These are phyloP conservation scores for Stenurella melanura DNA, from an alignment of 2,888 invertebrate genomes.

Conservation along the genomic window DNA sequence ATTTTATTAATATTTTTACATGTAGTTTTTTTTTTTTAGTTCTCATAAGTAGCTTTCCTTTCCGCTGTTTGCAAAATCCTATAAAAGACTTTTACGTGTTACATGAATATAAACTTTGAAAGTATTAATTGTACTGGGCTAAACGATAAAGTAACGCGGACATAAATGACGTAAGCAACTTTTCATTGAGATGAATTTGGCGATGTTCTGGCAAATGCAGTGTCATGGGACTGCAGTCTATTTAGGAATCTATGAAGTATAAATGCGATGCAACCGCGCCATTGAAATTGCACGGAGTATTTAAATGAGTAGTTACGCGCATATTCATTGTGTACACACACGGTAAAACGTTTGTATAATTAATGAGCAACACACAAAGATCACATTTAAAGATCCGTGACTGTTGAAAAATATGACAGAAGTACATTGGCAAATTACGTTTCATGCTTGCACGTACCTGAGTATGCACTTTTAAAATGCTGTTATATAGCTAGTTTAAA, in stretches of 20 bases:
- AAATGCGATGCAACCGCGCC: constrained; percentile 25
- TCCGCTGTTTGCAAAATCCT: no score
- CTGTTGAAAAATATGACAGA: background rate
- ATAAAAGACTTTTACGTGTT: no score
- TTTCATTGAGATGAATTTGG: constrained; percentile 29
- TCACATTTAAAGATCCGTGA: background rate
- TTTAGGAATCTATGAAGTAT: constrained; percentile 48
- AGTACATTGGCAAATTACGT: background rate
- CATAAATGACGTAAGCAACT: constrained; percentile 19
- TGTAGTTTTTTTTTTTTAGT: no score
- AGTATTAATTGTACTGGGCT: constrained; percentile 12
- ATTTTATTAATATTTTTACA: no score
- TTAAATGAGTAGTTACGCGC: constrained; percentile 22
- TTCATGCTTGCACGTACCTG: background rate
- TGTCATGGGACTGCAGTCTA: constrained; percentile 62
- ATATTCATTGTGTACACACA: background rate
- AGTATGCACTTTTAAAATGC: background rate
- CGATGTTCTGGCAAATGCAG: constrained; percentile 48
- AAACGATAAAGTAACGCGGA: constrained; percentile 4
- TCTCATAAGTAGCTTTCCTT: no score
- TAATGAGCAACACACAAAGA: background rate
- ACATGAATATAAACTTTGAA: background rate
- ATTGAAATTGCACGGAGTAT: constrained; percentile 26
- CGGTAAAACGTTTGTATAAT: constrained; percentile 18
- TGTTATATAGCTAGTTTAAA: background rate